These are phyloP conservation scores for Prenolepis imparis DNA, from an alignment of 2,888 invertebrate species.

Conservation along the genomic window DNA sequence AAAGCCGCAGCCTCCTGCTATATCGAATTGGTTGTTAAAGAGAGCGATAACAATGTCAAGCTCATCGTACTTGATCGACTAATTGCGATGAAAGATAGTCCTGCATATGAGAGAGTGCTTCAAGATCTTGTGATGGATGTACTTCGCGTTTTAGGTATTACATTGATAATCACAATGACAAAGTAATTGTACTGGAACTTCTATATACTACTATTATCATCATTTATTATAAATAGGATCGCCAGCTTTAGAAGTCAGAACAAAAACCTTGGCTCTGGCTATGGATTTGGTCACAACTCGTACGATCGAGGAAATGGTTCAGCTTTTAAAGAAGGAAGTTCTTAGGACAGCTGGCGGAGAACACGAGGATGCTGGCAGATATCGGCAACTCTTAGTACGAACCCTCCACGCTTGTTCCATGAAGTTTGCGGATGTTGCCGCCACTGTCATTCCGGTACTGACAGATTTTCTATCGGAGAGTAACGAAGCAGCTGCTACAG, in stretches of 20 bases:
- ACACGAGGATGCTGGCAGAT: conserved; percentile 98
- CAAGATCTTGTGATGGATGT: conserved; percentile 99
- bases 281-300: conserved; percentile 96
- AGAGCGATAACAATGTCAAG: conserved; percentile 99
- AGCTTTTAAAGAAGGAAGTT: conserved; percentile 96
- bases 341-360: conserved; percentile 95
- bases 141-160: conserved; percentile 95
- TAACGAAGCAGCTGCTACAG: conserved; percentile 95
- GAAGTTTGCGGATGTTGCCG: conserved; percentile 98
- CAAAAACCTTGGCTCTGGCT: conserved; percentile 93
- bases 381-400: conserved; percentile 97
- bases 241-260: conserved; percentile 97
- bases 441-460: conserved; percentile 96
- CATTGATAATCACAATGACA: background rate
- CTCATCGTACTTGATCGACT: conserved; percentile 98
- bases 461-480: conserved; percentile 97
- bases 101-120: conserved; percentile 94
- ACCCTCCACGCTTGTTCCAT: conserved; percentile 97
- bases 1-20: conserved; percentile 99
- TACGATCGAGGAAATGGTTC: conserved; percentile 98
- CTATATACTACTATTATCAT: background rate
- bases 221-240: conserved; percentile 76
- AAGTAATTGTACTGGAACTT: background rate
- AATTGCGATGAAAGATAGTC: conserved; percentile 94
- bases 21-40: conserved; percentile 99